A percentile compares a stretch with the other conserved stretches of the same genome.
These are phyloP conservation scores for Ichneumoninae sp. DNA, from an alignment of 2,888 invertebrate species.

Conservation along the genomic window DNA sequence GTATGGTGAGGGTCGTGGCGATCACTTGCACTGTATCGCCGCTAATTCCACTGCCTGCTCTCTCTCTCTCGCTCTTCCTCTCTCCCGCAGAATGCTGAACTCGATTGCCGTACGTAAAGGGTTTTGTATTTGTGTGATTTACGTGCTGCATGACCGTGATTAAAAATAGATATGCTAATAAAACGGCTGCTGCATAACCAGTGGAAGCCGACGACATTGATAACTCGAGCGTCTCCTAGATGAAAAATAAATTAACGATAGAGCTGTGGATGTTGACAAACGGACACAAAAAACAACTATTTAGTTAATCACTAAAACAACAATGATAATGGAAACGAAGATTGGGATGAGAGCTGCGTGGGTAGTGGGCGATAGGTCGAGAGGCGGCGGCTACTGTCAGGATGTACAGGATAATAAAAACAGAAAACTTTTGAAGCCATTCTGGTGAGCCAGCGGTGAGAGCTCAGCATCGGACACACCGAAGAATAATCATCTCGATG, in stretches of 20 bases:
- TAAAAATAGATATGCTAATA: conserved; percentile 15
- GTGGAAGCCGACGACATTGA: conserved; percentile 46
- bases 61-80: conserved; percentile 1
- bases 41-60: conserved; percentile 12
- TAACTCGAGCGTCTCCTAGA: conserved; percentile 51
- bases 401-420: conserved; percentile 13
- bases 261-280: conserved; percentile 15
- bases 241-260: conserved; percentile 40
- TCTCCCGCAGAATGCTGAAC: conserved; percentile 2
- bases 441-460: conserved; percentile 65
- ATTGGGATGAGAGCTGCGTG: conserved; percentile 9
- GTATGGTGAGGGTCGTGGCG: conserved; percentile 26
- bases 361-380: conserved; percentile 19
- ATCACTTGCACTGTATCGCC: conserved; percentile 8
- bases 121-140: conserved; percentile 11
- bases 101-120: not conserved
- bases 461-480: conserved; percentile 68
- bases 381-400: not conserved
- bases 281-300: conserved; percentile 15
- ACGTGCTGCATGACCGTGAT: conserved; percentile 28
- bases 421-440: conserved; percentile 64
- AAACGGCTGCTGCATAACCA: conserved; percentile 11
- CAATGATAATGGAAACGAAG: conserved; percentile 27
- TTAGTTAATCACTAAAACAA: conserved; percentile 10
- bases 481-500: conserved; percentile 63